Evolutionary conservation across 2,888 invertebrate genomes (phyloP).

Genomic region (Agriotes lineatus): DNA sequence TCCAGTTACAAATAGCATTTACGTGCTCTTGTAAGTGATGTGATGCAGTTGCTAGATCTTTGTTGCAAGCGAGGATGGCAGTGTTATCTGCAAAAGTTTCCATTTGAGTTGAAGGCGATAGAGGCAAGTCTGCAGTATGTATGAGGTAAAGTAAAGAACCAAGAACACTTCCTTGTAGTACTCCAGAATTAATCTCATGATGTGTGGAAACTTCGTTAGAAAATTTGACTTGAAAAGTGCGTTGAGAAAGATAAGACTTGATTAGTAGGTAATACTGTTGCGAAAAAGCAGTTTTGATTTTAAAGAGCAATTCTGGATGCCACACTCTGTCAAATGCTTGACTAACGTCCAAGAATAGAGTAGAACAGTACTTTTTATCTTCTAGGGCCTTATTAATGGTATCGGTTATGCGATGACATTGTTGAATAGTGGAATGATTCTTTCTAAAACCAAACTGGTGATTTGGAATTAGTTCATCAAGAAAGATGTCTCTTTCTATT

Average conservation of each 20-base stretch:
- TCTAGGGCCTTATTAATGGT: constrained; percentile 5
- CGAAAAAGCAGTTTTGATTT: not conserved
- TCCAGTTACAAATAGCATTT: not conserved
- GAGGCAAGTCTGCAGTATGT: not conserved
- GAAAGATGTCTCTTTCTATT: not conserved
- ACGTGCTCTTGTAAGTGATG: not conserved
- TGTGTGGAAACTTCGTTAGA: not conserved
- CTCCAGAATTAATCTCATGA: not conserved
- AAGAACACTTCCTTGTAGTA: constrained; percentile 1
- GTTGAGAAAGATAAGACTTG: no score
- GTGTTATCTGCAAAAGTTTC: not conserved
- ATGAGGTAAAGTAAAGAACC: not conserved
- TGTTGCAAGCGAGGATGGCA: not conserved
- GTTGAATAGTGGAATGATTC: not conserved
- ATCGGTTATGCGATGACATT: not conserved
- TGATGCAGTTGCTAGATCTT: not conserved
- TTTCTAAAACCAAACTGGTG: not conserved
- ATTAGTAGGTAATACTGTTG: not conserved
- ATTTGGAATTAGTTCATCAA: not conserved
- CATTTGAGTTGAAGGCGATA: not conserved
- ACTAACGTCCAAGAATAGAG: not conserved
- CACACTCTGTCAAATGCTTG: constrained; percentile 1
- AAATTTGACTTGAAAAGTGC: not conserved
- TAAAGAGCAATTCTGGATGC: not conserved
- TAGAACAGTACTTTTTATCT: not conserved